These are phyloP conservation scores for Girardinus metallicus DNA, from an alignment of 2,797 vertebrate genomes.

Conservation along the genomic window DNA sequence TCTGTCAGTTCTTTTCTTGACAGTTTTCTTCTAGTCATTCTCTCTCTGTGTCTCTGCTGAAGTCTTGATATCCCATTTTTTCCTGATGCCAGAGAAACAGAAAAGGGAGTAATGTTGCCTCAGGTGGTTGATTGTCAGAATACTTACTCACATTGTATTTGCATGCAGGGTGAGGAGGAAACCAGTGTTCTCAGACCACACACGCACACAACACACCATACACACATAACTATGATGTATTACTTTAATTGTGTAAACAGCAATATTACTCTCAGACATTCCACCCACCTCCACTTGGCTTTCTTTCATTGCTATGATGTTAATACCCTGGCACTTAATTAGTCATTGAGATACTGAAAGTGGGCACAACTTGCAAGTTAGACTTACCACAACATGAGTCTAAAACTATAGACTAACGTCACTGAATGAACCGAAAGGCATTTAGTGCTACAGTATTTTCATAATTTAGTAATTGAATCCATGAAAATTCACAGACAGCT, in stretches of 20 bases:
- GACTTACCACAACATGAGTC: slow-evolving; percentile 44
- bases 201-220: slow-evolving; percentile 52
- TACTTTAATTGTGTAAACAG: slow-evolving; percentile 66
- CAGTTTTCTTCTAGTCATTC: slow-evolving; percentile 5
- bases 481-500: slow-evolving; percentile 25
- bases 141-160: slow-evolving; percentile 64
- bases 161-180: slow-evolving; percentile 60
- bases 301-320: slow-evolving; percentile 66
- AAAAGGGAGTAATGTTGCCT: slow-evolving; percentile 72
- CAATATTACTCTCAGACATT: slow-evolving; percentile 64
- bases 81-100: slow-evolving; percentile 31
- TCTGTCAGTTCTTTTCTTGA: background rate
- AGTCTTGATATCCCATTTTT: slow-evolving; percentile 42
- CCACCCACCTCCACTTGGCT: slow-evolving; percentile 48
- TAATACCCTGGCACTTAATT: slow-evolving; percentile 71
- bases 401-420: slow-evolving; percentile 29
- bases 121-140: slow-evolving; percentile 75
- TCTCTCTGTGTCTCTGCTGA: slow-evolving; percentile 7
- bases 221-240: slow-evolving; percentile 59
- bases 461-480: slow-evolving; percentile 30
- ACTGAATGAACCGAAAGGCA: slow-evolving; percentile 29
- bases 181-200: slow-evolving; percentile 67
- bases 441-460: slow-evolving; percentile 16
- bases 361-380: slow-evolving; percentile 32
- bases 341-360: slow-evolving; percentile 59